phyloP scores from a whole-genome alignment of 2,797 vertebrate genomes.

The Oreochromis mossambicus region DNA sequence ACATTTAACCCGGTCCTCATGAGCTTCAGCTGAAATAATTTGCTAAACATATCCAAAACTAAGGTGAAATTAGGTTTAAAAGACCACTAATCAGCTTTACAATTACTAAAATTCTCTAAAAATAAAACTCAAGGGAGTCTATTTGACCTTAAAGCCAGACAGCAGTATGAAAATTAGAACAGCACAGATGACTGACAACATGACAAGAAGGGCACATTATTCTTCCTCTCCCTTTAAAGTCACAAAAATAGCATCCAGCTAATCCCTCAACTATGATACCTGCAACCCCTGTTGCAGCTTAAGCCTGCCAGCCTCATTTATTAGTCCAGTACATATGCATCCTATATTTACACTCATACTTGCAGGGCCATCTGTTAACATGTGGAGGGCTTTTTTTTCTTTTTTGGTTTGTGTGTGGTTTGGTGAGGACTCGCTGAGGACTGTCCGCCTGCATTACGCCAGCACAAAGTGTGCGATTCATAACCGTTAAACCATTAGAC shows the following conservation, averaged over 20 bases:
- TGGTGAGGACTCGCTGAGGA: background rate
- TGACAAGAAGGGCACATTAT: slow-evolving; percentile 38
- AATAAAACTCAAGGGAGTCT: background rate
- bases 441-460: background rate
- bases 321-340: slow-evolving; percentile 38
- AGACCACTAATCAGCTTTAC: background rate
- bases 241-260: slow-evolving; percentile 70
- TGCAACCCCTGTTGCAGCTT: slow-evolving; percentile 39
- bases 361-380: background rate
- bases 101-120: background rate
- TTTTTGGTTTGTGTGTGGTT: background rate
- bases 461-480: background rate
- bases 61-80: background rate
- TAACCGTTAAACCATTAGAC: background rate
- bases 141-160: background rate
- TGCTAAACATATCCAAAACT: background rate
- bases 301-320: slow-evolving; percentile 36
- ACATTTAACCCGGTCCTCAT: background rate
- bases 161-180: background rate
- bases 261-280: slow-evolving; percentile 69
- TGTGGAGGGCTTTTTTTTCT: background rate
- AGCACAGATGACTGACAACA: slow-evolving; percentile 1
- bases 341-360: slow-evolving; percentile 63
- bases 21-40: background rate
- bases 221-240: slow-evolving; percentile 50